These are phyloP conservation scores for Amphimedon queenslandica DNA, from an alignment of 37 sponge, comb jelly and placozoan genomes.

Conservation along the genomic window DNA sequence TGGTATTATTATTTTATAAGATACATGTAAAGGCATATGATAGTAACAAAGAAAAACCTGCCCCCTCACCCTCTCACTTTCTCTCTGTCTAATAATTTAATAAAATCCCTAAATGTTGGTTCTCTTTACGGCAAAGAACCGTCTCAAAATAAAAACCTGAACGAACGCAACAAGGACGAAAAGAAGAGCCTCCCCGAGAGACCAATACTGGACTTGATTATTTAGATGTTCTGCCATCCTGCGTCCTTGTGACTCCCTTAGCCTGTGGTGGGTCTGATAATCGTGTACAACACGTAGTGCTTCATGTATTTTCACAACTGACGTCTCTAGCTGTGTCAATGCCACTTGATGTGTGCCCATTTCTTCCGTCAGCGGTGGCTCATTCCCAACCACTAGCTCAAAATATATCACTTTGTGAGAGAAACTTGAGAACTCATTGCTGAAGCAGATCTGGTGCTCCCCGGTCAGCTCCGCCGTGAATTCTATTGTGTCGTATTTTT, in stretches of 20 bases:
- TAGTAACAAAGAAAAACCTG: too few relatives aligned
- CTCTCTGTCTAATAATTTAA: conserved; percentile 20
- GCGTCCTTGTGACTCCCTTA: conserved; percentile 77
- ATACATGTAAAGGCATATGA: too few relatives aligned
- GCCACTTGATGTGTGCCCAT: conserved; percentile 69
- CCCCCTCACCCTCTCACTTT: too few relatives aligned
- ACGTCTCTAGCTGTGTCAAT: conserved; percentile 92
- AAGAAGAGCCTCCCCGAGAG: conserved; percentile 76
- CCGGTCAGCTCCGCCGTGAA: conserved; percentile 61
- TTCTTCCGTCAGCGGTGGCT: conserved; percentile 52
- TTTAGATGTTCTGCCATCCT: conserved; percentile 75
- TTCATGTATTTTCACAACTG: conserved; percentile 81
- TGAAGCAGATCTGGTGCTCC: conserved; percentile 94
- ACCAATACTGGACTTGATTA: conserved; percentile 88
- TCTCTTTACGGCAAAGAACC: conserved; percentile 84
- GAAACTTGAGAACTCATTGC: conserved; percentile 98
- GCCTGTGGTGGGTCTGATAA: conserved; percentile 92
- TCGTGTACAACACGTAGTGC: conserved; percentile 80
- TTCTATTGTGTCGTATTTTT: conserved; percentile 84
- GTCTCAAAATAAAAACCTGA: conserved; percentile 85
- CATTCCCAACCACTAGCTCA: conserved; percentile 67
- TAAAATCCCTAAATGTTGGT: conserved; percentile 55
- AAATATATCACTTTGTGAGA: conserved; percentile 96
- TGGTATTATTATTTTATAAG: too few relatives aligned
- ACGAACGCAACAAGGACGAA: conserved; percentile 77